Percentiles rank a stretch among this genome's conserved stretches.
phyloP scores from a whole-genome alignment of 2,113 vertebrate species.

The Cynopterus brachyotis region DNA sequence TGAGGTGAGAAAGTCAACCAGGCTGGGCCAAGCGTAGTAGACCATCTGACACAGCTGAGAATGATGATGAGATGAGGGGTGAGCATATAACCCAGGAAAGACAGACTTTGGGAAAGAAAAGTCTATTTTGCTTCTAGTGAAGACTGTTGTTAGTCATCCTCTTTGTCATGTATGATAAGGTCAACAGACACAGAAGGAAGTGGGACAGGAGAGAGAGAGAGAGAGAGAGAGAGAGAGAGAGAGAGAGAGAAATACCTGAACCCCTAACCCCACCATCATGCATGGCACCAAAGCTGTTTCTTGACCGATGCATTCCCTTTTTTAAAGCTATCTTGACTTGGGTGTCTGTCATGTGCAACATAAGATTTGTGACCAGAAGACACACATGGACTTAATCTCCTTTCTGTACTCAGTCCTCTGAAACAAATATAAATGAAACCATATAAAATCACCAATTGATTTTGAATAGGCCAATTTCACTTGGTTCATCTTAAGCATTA shows the following conservation, averaged over 20 bases:
- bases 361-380: background rate
- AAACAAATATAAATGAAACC: background rate
- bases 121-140: background rate
- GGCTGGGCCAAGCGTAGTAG: background rate
- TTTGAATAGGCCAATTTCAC: background rate
- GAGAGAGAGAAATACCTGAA: background rate
- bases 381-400: background rate
- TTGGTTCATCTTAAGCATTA: background rate
- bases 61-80: background rate
- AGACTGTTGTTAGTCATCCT: background rate
- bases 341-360: background rate
- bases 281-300: too few species aligned
- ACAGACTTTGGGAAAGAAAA: background rate
- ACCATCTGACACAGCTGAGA: background rate
- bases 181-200: background rate
- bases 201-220: too few species aligned
- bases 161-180: background rate
- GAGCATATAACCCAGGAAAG: background rate
- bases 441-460: background rate
- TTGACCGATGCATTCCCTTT: background rate
- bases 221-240: background rate
- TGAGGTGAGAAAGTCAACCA: background rate
- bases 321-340: background rate
- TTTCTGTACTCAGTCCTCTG: background rate
- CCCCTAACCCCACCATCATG: background rate